Conservation (phyloP, 2,888 invertebrate genomes). For the Ichneumoninae sp. region DNA sequence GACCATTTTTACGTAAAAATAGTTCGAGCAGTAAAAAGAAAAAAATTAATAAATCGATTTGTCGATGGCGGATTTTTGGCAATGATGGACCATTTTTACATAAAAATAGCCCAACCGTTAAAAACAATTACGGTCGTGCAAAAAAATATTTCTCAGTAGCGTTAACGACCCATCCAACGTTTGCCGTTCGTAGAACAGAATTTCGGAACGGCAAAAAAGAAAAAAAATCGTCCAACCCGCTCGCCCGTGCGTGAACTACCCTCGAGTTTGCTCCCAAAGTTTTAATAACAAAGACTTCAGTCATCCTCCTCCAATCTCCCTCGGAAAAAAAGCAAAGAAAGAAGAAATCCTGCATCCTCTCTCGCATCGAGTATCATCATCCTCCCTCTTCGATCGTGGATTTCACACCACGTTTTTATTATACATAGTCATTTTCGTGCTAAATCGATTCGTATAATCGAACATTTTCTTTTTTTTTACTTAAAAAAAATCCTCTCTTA, state of each 20-base stretch:
- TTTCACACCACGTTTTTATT: conserved; percentile 69
- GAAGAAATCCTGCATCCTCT: conserved; percentile 66
- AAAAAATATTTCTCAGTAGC: neutral
- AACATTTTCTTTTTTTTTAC: conserved; percentile 46
- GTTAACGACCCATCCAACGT: neutral
- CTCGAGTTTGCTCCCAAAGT: conserved; percentile 67
- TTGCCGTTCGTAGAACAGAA: neutral
- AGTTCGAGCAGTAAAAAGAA: neutral
- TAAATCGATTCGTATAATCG: conserved; percentile 64
- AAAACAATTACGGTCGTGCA: neutral
- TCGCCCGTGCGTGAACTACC: neutral
- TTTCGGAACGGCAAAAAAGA: neutral
- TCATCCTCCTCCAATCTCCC: conserved; percentile 71
- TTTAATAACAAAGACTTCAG: conserved; percentile 68
- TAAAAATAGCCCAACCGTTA: neutral
- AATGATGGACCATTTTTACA: neutral
- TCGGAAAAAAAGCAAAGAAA: conserved; percentile 48
- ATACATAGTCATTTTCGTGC: conserved; percentile 71
- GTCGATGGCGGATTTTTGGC: too few species aligned
- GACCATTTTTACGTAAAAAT: neutral
- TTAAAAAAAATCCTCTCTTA: conserved; percentile 64
- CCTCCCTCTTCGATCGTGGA: conserved; percentile 72
- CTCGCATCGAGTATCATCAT: conserved; percentile 65
- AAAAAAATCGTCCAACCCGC: conserved; percentile 1
- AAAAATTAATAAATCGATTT: too few species aligned